These are phyloP conservation scores for Sebastes oblongus DNA, from an alignment of 2,797 vertebrate species.

Conservation along the genomic window DNA sequence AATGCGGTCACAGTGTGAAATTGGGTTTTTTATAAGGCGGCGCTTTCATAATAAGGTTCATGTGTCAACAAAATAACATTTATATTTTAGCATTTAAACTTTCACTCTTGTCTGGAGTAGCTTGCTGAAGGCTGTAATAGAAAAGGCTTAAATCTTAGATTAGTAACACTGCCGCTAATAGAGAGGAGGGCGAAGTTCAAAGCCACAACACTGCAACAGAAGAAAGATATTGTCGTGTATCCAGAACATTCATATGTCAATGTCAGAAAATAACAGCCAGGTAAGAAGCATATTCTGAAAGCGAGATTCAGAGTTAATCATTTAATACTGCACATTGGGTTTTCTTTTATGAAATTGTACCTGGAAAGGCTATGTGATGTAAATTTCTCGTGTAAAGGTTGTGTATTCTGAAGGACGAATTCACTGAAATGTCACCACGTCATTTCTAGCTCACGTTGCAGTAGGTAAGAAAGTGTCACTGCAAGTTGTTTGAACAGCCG, in stretches of 20 bases:
- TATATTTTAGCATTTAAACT: conserved; percentile 1
- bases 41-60: conserved; percentile 19
- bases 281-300: background rate
- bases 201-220: background rate
- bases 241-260: conserved; percentile 4
- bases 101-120: background rate
- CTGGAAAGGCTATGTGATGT: background rate
- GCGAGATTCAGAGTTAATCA: conserved; percentile 18
- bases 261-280: background rate
- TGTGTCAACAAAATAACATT: conserved; percentile 19
- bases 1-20: conserved; percentile 7
- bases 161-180: background rate
- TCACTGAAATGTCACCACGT: conserved; percentile 61
- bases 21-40: conserved; percentile 3
- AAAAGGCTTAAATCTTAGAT: background rate
- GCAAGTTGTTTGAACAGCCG: conserved; percentile 40
- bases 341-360: conserved; percentile 15
- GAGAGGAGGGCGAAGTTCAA: background rate
- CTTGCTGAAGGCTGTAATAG: background rate
- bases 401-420: conserved; percentile 54
- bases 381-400: conserved; percentile 20
- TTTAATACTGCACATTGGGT: background rate
- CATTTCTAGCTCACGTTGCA: conserved; percentile 37
- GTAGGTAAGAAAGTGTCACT: conserved; percentile 48
- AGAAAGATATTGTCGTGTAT: background rate